phyloP scores from a whole-genome alignment of 2,797 vertebrate species.

The Centropyge bicolor region DNA sequence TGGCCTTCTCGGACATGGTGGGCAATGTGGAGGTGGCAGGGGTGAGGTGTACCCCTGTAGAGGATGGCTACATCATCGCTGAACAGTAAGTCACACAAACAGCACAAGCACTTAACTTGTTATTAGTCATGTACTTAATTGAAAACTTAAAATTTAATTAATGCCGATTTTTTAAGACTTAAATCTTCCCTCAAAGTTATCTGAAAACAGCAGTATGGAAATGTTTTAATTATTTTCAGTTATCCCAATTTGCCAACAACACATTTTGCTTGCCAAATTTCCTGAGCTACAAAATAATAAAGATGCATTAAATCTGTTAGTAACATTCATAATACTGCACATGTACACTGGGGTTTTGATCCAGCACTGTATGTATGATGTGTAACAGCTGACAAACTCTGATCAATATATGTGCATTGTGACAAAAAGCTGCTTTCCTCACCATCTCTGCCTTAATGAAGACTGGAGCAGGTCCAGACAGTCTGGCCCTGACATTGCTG shows the following conservation, averaged over 20 bases:
- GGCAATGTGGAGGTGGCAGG: slow-evolving; percentile 94
- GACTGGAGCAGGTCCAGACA: slow-evolving; percentile 66
- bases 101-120: neutral
- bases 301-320: slow-evolving; percentile 6
- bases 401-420: slow-evolving; percentile 10
- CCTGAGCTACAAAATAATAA: neutral
- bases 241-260: slow-evolving; percentile 2
- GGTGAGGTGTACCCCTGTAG: slow-evolving; percentile 91
- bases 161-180: neutral
- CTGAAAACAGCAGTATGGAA: neutral
- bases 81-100: slow-evolving; percentile 92
- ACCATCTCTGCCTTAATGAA: slow-evolving; percentile 52
- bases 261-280: neutral
- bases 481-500: slow-evolving; percentile 48
- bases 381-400: neutral
- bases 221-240: neutral
- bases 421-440: slow-evolving; percentile 13
- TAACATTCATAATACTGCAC: neutral
- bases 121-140: neutral
- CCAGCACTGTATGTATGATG: neutral
- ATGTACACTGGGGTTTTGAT: slow-evolving; percentile 8
- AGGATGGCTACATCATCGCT: slow-evolving; percentile 94
- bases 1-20: slow-evolving; percentile 95
- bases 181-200: neutral
- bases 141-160: neutral